Base-by-base conservation (phyloP, 2,113 vertebrate genomes). In the Callopanchax toddi region DNA sequence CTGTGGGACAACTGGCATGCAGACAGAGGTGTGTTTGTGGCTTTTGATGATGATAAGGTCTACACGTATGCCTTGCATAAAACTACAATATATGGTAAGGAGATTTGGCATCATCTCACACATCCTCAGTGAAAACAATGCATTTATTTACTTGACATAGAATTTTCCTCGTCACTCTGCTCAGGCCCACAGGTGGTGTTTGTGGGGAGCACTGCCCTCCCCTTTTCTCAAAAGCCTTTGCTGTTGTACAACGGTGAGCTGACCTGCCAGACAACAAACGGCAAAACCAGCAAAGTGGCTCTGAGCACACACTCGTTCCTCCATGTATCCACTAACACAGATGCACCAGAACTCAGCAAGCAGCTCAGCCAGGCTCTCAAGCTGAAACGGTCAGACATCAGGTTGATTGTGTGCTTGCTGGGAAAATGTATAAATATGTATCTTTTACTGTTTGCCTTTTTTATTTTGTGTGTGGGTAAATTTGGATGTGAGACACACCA, bases 1-100 rank as follows among this genome's bases (percentile, higher is more conserved):
- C 89, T 99, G 42, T 99, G 97, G 97, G 97, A 99, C 87, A 96
- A 95, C 87, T 98, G 95, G 93, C 91, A 92, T 1, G 82, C 92
- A 82, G 95, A 96, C 89, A 95, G 93, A 89, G 93, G 93, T 36
- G 94, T 96, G 71, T 98, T 99, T 87, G 89, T 94, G 69, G 94
- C 96, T 39, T 98, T 93, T 26, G 96, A 99, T 42, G 95, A 97
- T 45, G 96, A 99, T 80, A 98, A 98, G 78, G 93, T 92, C 0
- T 97, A 96, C 70, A 98, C 96, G 1, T 99, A 98, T 0, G 89
- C 94, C 64, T 93, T 97, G 84, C 95, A 99, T 86, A 96, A 96
- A 85, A 92, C 94, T 78, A 92, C 96, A 12, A 95, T 99, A 86
- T 94, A 96, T 89, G 97, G 97, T 99, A 95, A 25, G 74, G 3